Conservation (phyloP, 53 echinoderm and acorn worm genomes). For the Arbacia lixula region DNA sequence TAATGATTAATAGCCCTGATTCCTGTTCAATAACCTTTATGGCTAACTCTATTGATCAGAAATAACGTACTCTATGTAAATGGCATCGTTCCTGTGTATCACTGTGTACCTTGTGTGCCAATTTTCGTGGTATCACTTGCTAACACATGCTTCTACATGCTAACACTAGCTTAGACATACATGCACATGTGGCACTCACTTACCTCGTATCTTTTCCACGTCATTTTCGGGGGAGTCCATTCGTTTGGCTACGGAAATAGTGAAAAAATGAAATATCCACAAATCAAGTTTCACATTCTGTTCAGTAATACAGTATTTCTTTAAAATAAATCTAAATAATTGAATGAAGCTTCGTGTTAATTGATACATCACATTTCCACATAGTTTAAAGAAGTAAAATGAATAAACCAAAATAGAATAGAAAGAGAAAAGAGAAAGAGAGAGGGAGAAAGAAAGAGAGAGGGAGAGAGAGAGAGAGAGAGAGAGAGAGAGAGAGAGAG, state of each 20-base stretch:
- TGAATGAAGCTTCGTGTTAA: background rate
- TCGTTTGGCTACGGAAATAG: constrained; percentile 1
- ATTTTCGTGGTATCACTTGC: too few species aligned
- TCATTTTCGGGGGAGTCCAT: constrained; percentile 57
- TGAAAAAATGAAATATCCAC: background rate
- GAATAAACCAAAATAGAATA: background rate
- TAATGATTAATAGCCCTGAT: too few species aligned
- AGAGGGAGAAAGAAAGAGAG: background rate
- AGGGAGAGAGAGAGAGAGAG: background rate
- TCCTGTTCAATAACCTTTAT: too few species aligned
- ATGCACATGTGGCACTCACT: background rate
- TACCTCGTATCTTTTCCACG: constrained; percentile 59
- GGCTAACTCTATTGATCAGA: too few species aligned
- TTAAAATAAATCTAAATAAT: background rate
- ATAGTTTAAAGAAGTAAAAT: background rate
- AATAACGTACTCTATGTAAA: too few species aligned
- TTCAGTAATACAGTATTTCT: too few species aligned
- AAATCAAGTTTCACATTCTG: too few species aligned
- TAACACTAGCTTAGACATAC: too few species aligned
- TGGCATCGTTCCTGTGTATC: too few species aligned
- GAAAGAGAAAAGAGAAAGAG: background rate
- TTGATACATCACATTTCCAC: background rate
- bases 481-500: background rate
- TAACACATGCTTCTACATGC: too few species aligned
- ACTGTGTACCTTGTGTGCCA: too few species aligned